A percentile compares a stretch with the other conserved stretches of the same genome.
Evolutionary conservation across 2,113 vertebrate species (phyloP).

Genomic region (Delphinus delphis): DNA sequence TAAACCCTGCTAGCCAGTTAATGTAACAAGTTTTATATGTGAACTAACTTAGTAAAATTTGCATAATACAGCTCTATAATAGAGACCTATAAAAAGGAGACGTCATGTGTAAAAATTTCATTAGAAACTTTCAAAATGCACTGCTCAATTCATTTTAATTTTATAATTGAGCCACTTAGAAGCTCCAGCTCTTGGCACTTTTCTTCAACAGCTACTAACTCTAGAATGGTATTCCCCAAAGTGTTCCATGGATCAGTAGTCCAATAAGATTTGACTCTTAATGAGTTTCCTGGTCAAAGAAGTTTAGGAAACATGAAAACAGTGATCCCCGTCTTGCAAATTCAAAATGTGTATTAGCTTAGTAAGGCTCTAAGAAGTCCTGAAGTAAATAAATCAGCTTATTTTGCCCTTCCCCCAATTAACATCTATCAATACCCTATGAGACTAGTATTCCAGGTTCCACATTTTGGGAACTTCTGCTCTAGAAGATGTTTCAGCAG

Average conservation of each 20-base stretch:
- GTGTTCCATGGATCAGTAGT: not conserved
- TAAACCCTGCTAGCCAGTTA: not conserved
- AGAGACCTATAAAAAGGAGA: not conserved
- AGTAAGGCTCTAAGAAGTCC: not conserved
- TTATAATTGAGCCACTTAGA: not conserved
- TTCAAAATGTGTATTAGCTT: not conserved
- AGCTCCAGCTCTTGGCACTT: not conserved
- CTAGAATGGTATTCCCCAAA: not conserved
- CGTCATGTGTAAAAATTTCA: not conserved
- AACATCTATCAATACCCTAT: not conserved
- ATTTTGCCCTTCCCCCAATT: not conserved
- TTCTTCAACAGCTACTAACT: not conserved
- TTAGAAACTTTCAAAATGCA: not conserved
- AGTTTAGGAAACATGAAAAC: not conserved
- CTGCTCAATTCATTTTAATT: not conserved
- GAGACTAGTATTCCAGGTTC: not conserved
- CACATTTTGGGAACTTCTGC: not conserved
- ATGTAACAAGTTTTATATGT: not conserved
- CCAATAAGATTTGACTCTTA: not conserved
- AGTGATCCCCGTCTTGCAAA: not conserved
- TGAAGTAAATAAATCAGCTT: not conserved
- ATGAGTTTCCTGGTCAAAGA: not conserved
- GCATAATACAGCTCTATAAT: not conserved
- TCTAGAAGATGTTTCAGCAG: not conserved
- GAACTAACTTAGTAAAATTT: not conserved